phyloP scores from a whole-genome alignment of 2,797 vertebrate genomes.

The Phataginus tricuspis region DNA sequence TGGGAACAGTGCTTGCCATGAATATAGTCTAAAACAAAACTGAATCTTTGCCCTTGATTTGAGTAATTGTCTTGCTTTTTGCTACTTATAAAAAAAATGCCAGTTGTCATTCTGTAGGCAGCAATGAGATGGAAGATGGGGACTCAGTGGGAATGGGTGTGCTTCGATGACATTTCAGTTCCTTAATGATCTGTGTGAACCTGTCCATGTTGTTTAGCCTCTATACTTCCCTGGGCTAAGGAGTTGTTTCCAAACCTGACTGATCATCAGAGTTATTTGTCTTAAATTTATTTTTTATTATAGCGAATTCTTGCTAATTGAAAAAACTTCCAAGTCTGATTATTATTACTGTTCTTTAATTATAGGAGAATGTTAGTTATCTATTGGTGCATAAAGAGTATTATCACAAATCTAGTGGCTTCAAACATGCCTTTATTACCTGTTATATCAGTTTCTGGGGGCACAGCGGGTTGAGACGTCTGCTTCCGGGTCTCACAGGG shows the following conservation, averaged over 20 bases:
- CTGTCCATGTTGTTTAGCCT: rapidly evolving
- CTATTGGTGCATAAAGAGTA: background rate
- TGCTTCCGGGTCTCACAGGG: background rate
- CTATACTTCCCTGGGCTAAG: background rate
- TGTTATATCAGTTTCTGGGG: background rate
- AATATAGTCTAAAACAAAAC: slow-evolving; percentile 33
- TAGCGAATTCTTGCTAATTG: background rate
- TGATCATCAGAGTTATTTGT: background rate
- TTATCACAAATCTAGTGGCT: background rate
- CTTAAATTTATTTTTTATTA: slow-evolving; percentile 16
- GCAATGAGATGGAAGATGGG: background rate
- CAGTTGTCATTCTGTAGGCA: background rate
- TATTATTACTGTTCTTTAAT: background rate
- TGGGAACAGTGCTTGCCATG: background rate
- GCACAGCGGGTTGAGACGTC: background rate
- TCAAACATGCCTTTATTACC: background rate
- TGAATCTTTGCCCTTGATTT: slow-evolving; percentile 45
- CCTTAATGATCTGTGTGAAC: background rate
- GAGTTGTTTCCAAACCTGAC: background rate
- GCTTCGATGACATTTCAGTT: background rate
- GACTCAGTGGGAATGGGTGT: background rate
- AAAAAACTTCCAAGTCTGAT: background rate
- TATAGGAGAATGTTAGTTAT: background rate
- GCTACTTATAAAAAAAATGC: background rate
- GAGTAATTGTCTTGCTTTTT: slow-evolving; percentile 48